Evolutionary conservation across 2,113 vertebrate genomes (phyloP), one percentile per base, ranked within the genome.

Genomic region (Solea senegalensis): DNA sequence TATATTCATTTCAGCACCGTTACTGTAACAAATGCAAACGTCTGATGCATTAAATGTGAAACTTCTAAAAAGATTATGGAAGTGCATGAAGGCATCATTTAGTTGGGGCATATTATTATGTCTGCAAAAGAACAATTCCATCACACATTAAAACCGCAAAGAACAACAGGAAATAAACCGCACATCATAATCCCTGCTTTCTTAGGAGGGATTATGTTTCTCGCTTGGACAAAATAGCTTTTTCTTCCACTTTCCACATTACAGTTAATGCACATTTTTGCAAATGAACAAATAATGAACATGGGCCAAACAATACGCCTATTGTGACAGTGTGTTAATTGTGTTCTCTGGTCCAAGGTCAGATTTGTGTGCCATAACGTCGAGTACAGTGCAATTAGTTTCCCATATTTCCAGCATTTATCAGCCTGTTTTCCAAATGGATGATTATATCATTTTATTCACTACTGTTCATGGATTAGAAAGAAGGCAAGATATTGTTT

Each of bases 261-360:
- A 65, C n/a, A 68, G 60, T 66, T 83, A 85, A 82, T 74, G 66
- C 46, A 69, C 51, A 65, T 34, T 83, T 48, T 65, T 72, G 60
- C 64, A 86, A 87, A 89, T 72, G 62, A 83, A 74, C 72, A 76
- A 79, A 74, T 82, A 80, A 88, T 80, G 45, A 76, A 80, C 72
- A 54, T 39, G 63, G 41, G 69, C 72, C 56, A 67, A 85, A 85
- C 81, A 87, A 86, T 77, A 69, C 70, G 62, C 46, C 74, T 54
- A 78, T 85, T 86, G 72, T 84, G 9, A 40, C 49, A 72, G n/a
- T 44, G 4, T 72, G 52, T 80, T 85, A 74, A 87, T 81, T 81
- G 66, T 70, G 9, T 68, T 43, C 63, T 43, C 63, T 71, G 59
- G 74, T 70, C 41, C 69, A 46, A 81, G 75, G 73, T 81, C 69